Conservation (phyloP, 2,113 vertebrate genomes). For the Prionailurus viverrinus region DNA sequence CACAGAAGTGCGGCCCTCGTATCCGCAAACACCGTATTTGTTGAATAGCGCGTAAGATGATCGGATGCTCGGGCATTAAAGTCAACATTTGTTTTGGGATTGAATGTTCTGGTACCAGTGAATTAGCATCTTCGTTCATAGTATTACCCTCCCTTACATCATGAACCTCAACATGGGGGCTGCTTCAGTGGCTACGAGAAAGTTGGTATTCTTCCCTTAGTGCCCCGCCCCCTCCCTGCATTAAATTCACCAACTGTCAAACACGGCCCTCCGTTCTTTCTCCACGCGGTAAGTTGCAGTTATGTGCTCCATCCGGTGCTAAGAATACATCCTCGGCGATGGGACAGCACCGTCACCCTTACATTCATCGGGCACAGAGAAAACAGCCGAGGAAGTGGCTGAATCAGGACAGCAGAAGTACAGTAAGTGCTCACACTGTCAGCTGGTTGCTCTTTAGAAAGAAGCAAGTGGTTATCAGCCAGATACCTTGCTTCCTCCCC, state of each 20-base stretch:
- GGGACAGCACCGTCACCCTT: constrained; percentile 51
- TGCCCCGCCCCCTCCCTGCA: neutral
- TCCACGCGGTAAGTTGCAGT: constrained; percentile 11
- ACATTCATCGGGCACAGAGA: neutral
- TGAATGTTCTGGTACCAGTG: neutral
- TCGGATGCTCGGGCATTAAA: constrained; percentile 34
- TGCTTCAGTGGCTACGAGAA: constrained; percentile 42
- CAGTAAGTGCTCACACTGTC: neutral
- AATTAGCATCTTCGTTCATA: neutral
- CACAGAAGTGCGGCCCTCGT: neutral
- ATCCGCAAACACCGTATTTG: neutral
- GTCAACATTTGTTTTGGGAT: constrained; percentile 45
- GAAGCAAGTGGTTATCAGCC: neutral
- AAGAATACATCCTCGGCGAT: constrained; percentile 49
- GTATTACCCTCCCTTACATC: constrained; percentile 28
- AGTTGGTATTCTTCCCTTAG: neutral
- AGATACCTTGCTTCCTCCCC: neutral
- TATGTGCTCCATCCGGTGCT: neutral
- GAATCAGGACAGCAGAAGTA: constrained; percentile 3
- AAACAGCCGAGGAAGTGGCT: neutral
- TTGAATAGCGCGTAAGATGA: constrained; percentile 17
- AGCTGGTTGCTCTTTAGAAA: neutral
- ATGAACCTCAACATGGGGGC: constrained; percentile 24
- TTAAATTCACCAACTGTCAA: constrained; percentile 44
- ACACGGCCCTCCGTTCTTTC: constrained; percentile 15